Evolutionary conservation across 2,797 vertebrate species (phyloP).

Genomic region (Poeciliopsis infans): DNA sequence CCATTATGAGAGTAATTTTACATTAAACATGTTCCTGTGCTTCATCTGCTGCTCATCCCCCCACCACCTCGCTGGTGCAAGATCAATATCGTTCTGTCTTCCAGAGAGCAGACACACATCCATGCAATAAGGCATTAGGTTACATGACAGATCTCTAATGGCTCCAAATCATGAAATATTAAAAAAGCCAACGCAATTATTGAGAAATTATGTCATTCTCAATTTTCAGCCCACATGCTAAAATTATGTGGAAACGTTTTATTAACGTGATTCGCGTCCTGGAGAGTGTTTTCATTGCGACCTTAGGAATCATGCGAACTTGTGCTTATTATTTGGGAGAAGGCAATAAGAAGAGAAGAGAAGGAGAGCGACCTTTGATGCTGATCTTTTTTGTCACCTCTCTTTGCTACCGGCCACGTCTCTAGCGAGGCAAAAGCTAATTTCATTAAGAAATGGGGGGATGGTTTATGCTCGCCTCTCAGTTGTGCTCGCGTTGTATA

Average conservation of each 20-base stretch:
- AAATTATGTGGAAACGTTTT: constrained; percentile 64
- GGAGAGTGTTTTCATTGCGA: constrained; percentile 50
- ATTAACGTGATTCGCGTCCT: constrained; percentile 70
- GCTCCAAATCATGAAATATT: constrained; percentile 67
- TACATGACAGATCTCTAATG: constrained; percentile 46
- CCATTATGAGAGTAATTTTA: not conserved
- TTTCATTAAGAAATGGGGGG: constrained; percentile 75
- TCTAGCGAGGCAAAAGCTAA: constrained; percentile 67
- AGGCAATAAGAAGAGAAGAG: constrained; percentile 65
- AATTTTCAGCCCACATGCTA: constrained; percentile 52
- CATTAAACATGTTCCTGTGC: not conserved
- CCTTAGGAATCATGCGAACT: constrained; percentile 68
- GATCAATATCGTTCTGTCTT: constrained; percentile 20
- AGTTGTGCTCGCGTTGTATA: constrained; percentile 58
- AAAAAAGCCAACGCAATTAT: constrained; percentile 63
- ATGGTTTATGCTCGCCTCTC: constrained; percentile 50
- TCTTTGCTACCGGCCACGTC: constrained; percentile 67
- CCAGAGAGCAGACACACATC: constrained; percentile 23
- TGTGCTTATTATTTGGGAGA: constrained; percentile 54
- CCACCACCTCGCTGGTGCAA: not conserved
- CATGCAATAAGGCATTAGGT: constrained; percentile 43
- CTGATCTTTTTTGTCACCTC: constrained; percentile 75
- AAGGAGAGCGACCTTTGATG: constrained; percentile 72
- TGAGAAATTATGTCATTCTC: constrained; percentile 60
- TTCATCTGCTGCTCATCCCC: not conserved